Evolutionary conservation across 2,797 vertebrate genomes (phyloP).

Genomic region (Lophius americanus): DNA sequence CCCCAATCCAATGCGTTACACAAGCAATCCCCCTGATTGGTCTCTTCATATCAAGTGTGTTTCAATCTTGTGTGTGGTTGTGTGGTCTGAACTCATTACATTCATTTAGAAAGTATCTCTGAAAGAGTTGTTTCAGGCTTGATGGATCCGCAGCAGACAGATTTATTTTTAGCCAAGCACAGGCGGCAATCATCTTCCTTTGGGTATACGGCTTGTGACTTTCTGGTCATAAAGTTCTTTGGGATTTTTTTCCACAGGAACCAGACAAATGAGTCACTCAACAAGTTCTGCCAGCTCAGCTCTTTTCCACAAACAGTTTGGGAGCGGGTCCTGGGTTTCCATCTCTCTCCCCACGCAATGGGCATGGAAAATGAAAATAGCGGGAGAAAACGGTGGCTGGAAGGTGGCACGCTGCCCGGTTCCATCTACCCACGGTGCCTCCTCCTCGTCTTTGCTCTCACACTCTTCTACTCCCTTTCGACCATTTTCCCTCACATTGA

Average conservation of each 20-base stretch:
- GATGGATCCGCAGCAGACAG: conserved; percentile 17
- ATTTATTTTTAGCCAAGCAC: conserved; percentile 65
- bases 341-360: conserved; percentile 20
- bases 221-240: conserved; percentile 61
- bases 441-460: conserved; percentile 34
- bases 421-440: conserved; percentile 38
- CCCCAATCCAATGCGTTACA: too few relatives aligned
- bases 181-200: conserved; percentile 59
- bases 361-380: conserved; percentile 64
- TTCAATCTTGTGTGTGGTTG: not conserved
- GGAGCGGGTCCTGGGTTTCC: conserved; percentile 37
- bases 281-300: conserved; percentile 48
- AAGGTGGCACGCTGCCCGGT: conserved; percentile 48
- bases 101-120: conserved; percentile 14
- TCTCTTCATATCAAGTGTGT: too few relatives aligned
- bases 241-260: conserved; percentile 68
- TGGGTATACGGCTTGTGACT: conserved; percentile 38
- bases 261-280: conserved; percentile 74
- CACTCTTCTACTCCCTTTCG: conserved; percentile 24
- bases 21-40: too few relatives aligned
- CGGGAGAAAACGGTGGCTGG: conserved; percentile 38
- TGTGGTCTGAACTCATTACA: not conserved
- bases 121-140: conserved; percentile 3
- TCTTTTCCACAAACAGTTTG: conserved; percentile 26
- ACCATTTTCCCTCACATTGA: conserved; percentile 37